phyloP scores from a whole-genome alignment of 2,888 invertebrate species.

The Trichopria drosophilae region DNA sequence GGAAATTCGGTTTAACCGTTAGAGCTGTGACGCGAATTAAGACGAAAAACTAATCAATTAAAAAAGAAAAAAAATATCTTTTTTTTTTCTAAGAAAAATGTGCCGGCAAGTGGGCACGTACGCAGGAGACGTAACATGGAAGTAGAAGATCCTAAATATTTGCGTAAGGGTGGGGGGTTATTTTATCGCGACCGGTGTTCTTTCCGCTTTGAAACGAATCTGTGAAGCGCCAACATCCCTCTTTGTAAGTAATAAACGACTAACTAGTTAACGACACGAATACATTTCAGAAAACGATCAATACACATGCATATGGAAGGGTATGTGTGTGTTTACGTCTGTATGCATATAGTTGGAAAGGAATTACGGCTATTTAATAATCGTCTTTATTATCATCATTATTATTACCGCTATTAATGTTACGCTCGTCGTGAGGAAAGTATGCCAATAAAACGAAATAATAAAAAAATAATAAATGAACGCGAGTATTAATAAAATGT shows the following conservation, averaged over 20 bases:
- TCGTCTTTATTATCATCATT: no score
- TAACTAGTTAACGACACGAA: conserved; percentile 35
- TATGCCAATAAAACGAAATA: conserved; percentile 31
- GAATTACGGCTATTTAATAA: no score
- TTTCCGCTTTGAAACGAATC: conserved; percentile 49
- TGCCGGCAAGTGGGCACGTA: not conserved
- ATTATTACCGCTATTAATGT: no score
- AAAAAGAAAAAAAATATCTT: conserved; percentile 17
- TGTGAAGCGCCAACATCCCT: conserved; percentile 50
- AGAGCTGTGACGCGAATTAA: conserved; percentile 36
- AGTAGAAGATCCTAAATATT: conserved; percentile 29
- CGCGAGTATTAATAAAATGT: conserved; percentile 44
- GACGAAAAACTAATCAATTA: conserved; percentile 20
- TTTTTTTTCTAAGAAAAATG: conserved; percentile 3
- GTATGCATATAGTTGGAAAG: no score
- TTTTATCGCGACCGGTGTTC: conserved; percentile 40
- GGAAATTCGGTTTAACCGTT: conserved; percentile 9
- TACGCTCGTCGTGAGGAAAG: no score
- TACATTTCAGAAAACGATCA: conserved; percentile 39
- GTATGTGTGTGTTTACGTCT: no score
- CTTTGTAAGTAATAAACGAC: conserved; percentile 28
- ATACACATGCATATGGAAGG: conserved; percentile 27
- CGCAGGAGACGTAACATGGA: conserved; percentile 15
- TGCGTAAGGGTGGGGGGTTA: conserved; percentile 17
- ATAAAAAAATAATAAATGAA: conserved; percentile 44